These are phyloP conservation scores for Orthosia gothica DNA, from an alignment of 2,888 invertebrate species.

Conservation along the genomic window DNA sequence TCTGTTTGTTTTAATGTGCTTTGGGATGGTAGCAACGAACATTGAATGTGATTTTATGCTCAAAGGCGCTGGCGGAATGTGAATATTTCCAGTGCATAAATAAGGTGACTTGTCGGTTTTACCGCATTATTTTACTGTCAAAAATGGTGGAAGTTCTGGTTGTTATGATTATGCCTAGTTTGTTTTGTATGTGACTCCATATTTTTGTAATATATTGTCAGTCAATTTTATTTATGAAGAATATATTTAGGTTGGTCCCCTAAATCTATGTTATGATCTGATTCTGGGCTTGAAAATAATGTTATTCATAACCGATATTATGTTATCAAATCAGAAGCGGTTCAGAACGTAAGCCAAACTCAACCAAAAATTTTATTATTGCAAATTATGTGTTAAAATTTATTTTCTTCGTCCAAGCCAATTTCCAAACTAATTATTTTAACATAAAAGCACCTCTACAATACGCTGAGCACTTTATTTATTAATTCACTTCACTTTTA, in stretches of 20 bases:
- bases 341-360: neutral
- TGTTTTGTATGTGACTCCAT: no score
- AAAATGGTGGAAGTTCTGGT: neutral
- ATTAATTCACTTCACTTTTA: slow-evolving; percentile 17
- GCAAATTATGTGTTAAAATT: neutral
- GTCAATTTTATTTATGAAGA: neutral
- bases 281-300: neutral
- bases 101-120: neutral
- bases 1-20: slow-evolving; percentile 28
- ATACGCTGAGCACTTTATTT: slow-evolving; percentile 12
- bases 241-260: no score
- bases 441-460: neutral
- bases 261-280: no score
- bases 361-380: neutral
- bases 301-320: neutral
- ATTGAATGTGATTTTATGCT: slow-evolving; percentile 22
- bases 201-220: neutral
- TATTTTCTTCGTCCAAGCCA: neutral
- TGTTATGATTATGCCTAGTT: no score
- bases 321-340: no score
- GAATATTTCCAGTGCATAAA: slow-evolving; percentile 13
- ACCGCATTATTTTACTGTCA: neutral
- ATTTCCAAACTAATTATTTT: neutral
- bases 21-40: slow-evolving; percentile 7
- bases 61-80: neutral